Conservation (phyloP, 2,797 vertebrate genomes). For the Tympanoctomys barrerae region DNA sequence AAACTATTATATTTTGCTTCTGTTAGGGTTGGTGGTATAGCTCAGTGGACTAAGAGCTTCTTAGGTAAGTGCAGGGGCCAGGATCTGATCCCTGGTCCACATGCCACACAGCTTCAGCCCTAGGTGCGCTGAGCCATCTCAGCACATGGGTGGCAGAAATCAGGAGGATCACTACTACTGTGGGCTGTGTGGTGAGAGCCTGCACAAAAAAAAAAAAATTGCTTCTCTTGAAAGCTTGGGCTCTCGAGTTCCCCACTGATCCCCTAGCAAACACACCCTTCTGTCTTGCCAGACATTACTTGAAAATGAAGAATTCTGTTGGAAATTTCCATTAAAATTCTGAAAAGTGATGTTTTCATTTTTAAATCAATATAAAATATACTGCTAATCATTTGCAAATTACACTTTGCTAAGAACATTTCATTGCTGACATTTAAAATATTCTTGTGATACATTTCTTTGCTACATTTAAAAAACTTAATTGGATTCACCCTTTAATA, state of each 20-base stretch:
- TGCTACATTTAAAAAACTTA: not conserved
- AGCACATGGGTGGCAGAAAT: too few species aligned
- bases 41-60: too few species aligned
- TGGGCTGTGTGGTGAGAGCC: too few species aligned
- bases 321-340: not conserved
- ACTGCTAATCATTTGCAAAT: not conserved
- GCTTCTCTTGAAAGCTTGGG: not conserved
- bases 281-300: not conserved
- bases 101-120: too few species aligned
- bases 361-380: not conserved
- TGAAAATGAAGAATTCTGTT: not conserved
- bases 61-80: too few species aligned
- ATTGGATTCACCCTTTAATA: not conserved
- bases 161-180: too few species aligned
- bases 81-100: too few species aligned
- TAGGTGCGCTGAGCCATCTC: too few species aligned
- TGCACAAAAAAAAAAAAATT: too few species aligned
- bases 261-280: not conserved
- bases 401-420: not conserved
- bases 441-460: not conserved
- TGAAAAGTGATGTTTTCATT: not conserved
- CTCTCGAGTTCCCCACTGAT: not conserved
- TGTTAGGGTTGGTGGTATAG: too few species aligned
- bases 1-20: not conserved
- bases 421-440: not conserved